Evolutionary conservation across 2,797 vertebrate genomes (phyloP).

Genomic region (Zonotrichia albicollis): DNA sequence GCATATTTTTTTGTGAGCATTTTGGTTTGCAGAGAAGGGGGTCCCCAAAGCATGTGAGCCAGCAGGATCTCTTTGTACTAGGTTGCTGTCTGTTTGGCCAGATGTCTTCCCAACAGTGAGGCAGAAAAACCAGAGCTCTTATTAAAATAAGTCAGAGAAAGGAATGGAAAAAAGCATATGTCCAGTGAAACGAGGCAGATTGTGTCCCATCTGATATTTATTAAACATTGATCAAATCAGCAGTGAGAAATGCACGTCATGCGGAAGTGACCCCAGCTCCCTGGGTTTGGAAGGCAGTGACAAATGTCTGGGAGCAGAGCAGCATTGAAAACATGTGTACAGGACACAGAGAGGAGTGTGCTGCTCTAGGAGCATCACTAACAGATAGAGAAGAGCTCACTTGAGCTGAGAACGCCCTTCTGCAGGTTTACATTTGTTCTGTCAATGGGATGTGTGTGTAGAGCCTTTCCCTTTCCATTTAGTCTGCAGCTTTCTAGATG

Average conservation of each 20-base stretch:
- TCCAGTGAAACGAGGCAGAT: slow-evolving; percentile 56
- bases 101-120: slow-evolving; percentile 84
- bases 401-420: background rate
- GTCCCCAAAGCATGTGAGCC: slow-evolving; percentile 77
- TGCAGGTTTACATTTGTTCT: background rate
- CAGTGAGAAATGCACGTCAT: slow-evolving; percentile 32
- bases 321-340: background rate
- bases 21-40: slow-evolving; percentile 75
- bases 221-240: slow-evolving; percentile 66
- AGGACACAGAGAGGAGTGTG: background rate
- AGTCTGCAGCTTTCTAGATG: background rate
- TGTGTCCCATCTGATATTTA: slow-evolving; percentile 73
- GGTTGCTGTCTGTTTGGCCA: slow-evolving; percentile 88
- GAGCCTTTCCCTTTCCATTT: background rate
- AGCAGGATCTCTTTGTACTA: slow-evolving; percentile 85
- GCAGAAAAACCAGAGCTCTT: slow-evolving; percentile 73
- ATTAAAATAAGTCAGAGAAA: slow-evolving; percentile 70
- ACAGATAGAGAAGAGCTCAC: background rate
- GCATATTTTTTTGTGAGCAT: slow-evolving; percentile 82
- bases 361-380: background rate
- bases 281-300: slow-evolving; percentile 49
- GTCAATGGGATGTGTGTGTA: background rate
- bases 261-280: slow-evolving; percentile 59
- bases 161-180: slow-evolving; percentile 57
- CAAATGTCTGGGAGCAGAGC: slow-evolving; percentile 40